A percentile compares a stretch with the other conserved stretches of the same genome.
These are phyloP conservation scores for Acrobasis suavella DNA, from an alignment of 2,888 invertebrate species.

Conservation along the genomic window DNA sequence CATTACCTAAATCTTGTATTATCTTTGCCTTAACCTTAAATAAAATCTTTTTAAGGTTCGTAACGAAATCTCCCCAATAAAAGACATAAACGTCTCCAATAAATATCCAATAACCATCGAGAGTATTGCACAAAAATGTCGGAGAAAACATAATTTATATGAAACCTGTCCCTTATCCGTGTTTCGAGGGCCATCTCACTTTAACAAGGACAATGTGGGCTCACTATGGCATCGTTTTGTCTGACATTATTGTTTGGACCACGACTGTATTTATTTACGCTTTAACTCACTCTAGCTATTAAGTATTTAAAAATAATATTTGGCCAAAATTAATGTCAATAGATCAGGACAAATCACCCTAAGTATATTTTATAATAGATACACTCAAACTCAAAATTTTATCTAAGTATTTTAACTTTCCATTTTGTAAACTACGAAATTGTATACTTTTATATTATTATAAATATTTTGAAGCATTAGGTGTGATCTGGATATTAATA, in stretches of 20 bases:
- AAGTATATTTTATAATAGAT: no score
- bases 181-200: slow-evolving; percentile 11
- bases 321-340: no score
- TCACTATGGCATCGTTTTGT: slow-evolving; percentile 2
- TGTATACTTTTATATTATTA: no score
- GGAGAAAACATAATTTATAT: slow-evolving; percentile 8
- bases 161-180: slow-evolving; percentile 10
- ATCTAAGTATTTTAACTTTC: no score
- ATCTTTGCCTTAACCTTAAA: not conserved
- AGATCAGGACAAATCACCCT: no score
- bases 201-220: slow-evolving; percentile 3
- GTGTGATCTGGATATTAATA: no score
- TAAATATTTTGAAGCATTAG: no score
- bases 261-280: not conserved
- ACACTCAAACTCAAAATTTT: no score
- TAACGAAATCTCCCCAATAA: not conserved
- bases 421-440: no score
- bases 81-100: slow-evolving; percentile 5
- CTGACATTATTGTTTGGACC: not conserved
- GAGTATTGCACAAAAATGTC: slow-evolving; percentile 3
- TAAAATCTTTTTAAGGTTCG: not conserved
- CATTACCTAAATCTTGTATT: no score
- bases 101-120: slow-evolving; percentile 6
- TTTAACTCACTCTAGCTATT: no score
- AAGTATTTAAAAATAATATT: no score